Conservation (phyloP, 2,797 vertebrate species). For the Eupleurogrammus muticus region DNA sequence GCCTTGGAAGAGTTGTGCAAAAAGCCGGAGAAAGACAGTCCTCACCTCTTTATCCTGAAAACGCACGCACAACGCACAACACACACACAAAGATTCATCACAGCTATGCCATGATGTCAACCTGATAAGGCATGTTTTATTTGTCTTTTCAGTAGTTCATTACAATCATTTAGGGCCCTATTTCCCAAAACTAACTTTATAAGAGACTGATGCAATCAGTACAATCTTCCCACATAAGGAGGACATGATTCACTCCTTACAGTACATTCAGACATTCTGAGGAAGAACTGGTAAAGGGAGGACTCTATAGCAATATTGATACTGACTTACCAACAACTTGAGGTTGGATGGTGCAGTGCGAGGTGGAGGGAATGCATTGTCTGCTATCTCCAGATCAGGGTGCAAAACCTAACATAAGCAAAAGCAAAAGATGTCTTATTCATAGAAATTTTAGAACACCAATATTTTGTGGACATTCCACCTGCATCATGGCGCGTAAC, state of each 20-base stretch:
- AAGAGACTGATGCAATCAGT: constrained; percentile 39
- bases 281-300: neutral
- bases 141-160: constrained; percentile 47
- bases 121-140: constrained; percentile 36
- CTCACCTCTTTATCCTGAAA: constrained; percentile 97
- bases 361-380: constrained; percentile 96
- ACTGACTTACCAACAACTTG: constrained; percentile 94
- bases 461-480: neutral
- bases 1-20: constrained; percentile 98
- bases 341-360: constrained; percentile 93
- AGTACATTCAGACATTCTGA: constrained; percentile 7
- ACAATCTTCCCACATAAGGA: constrained; percentile 25
- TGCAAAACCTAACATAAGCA: constrained; percentile 90
- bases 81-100: constrained; percentile 41
- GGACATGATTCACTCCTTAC: constrained; percentile 9
- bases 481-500: neutral
- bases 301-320: constrained; percentile 13
- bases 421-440: neutral
- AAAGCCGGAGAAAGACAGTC: constrained; percentile 96
- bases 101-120: constrained; percentile 47
- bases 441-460: neutral
- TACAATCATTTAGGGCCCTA: constrained; percentile 28
- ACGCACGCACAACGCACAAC: constrained; percentile 35
- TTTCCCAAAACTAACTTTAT: constrained; percentile 25
- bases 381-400: constrained; percentile 97